phyloP scores from a whole-genome alignment of 1,140 invertebrate genomes.

The Pseudomyrmex flavicornis region DNA sequence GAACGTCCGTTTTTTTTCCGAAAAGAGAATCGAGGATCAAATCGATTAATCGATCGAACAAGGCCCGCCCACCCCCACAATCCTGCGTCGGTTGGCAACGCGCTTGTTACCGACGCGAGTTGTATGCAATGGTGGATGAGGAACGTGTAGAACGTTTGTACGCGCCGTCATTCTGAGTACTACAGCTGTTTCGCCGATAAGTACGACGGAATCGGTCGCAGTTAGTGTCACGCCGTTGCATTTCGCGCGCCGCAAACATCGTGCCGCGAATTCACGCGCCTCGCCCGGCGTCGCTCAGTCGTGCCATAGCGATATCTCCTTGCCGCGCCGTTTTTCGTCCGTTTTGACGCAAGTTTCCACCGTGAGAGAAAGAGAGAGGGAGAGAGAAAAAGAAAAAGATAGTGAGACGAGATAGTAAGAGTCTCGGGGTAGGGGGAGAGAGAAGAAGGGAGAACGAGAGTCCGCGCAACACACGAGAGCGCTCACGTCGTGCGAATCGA shows the following conservation, averaged over 20 bases:
- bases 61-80: neutral
- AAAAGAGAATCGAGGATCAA: neutral
- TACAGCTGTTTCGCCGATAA: slow-evolving; percentile 19
- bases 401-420: too few relatives aligned
- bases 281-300: slow-evolving; percentile 10
- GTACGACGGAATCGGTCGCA: slow-evolving; percentile 35
- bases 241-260: neutral
- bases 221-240: neutral
- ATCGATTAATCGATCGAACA: slow-evolving; percentile 13
- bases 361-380: neutral
- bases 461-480: neutral
- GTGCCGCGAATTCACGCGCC: slow-evolving; percentile 24
- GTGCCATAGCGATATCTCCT: slow-evolving; percentile 54
- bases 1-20: too few relatives aligned
- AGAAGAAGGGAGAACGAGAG: neutral
- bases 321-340: slow-evolving; percentile 52
- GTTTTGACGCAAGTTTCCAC: slow-evolving; percentile 54
- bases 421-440: neutral
- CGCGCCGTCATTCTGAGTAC: slow-evolving; percentile 62
- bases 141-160: slow-evolving; percentile 72
- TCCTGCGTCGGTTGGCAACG: slow-evolving; percentile 52
- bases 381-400: neutral
- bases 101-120: slow-evolving; percentile 70
- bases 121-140: slow-evolving; percentile 72
- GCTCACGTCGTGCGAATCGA: neutral